phyloP scores from a whole-genome alignment of 2,797 vertebrate genomes.

The Poeciliopsis infans region DNA sequence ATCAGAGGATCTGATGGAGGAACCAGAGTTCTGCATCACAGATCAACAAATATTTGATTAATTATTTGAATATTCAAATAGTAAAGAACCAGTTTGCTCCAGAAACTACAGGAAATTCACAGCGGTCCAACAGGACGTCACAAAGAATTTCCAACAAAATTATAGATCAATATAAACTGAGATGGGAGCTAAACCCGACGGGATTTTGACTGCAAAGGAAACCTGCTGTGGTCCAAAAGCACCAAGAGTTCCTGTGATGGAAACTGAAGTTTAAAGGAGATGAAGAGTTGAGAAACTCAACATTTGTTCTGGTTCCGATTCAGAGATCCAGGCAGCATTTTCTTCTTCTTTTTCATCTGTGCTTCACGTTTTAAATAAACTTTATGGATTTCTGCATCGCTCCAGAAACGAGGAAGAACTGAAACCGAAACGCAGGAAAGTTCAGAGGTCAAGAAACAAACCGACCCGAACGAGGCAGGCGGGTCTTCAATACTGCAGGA shows the following conservation, averaged over 20 bases:
- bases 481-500: background rate
- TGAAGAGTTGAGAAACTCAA: background rate
- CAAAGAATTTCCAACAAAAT: background rate
- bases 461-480: background rate
- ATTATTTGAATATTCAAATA: background rate
- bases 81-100: background rate
- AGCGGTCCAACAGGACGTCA: background rate
- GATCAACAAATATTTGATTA: background rate
- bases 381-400: background rate
- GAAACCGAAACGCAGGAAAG: slow-evolving; percentile 16
- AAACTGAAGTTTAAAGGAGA: background rate
- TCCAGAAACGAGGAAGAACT: background rate
- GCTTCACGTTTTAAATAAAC: background rate
- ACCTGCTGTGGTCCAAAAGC: background rate
- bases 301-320: background rate
- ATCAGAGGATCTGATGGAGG: background rate
- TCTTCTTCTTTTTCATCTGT: background rate
- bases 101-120: background rate
- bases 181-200: background rate
- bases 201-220: background rate
- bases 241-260: background rate
- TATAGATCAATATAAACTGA: background rate
- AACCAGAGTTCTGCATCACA: background rate
- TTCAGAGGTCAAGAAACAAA: background rate
- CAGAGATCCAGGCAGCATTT: background rate